Evolutionary conservation across 92 coral and sea anemone genomes (phyloP), one percentile per base, ranked within the genome.

Genomic region (Blastomussa wellsi): DNA sequence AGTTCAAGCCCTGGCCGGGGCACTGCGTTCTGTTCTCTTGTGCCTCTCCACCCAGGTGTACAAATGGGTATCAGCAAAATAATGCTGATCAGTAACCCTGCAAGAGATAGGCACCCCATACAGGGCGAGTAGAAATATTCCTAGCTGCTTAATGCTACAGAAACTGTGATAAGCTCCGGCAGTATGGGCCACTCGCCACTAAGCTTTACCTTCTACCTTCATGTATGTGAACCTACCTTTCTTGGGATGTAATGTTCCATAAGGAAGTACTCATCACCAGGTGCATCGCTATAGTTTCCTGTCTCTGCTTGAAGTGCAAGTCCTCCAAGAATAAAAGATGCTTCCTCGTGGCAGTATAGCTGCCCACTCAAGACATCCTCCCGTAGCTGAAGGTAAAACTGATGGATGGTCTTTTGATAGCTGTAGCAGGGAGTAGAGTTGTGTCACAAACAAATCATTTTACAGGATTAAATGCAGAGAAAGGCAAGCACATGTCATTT

Each of bases 291-390:
- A 84, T 86, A 95, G 72, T 97, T 94, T 12, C 98, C 93, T 31
- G 95, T 93, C 88, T 97, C 99, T 33, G 98, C 97, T 82, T 97
- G 99, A 72, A 97, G 77, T 7, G 99, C 99, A 51, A 97, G 91
- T 31, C 98, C 98, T 14, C 92, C 98, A 44, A 97, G 95, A 39
- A 86, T 82, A 79, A 93, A 91, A 0, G 93, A 94, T 37, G 98
- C 94, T 69, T 97, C 98, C 75, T 93, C 99, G 47, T 97, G 95
- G 68, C 97, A 89, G 78, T 96, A 90, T 57, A 97, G 90, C 51
- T 92, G 90, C 48, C 91, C 94, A 38, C 87, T 92, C 38, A 95
- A 76, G 53, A 97, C 78, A 84, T 97, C 98, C 71, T 89, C 88
- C 3, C 99, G 95, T 69, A 97, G 76, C 79, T 97, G 99, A 15